Percentiles rank a stretch among this genome's conserved stretches.
Conservation (phyloP, 2,113 vertebrate species). For the Pelodiscus sinensis region DNA sequence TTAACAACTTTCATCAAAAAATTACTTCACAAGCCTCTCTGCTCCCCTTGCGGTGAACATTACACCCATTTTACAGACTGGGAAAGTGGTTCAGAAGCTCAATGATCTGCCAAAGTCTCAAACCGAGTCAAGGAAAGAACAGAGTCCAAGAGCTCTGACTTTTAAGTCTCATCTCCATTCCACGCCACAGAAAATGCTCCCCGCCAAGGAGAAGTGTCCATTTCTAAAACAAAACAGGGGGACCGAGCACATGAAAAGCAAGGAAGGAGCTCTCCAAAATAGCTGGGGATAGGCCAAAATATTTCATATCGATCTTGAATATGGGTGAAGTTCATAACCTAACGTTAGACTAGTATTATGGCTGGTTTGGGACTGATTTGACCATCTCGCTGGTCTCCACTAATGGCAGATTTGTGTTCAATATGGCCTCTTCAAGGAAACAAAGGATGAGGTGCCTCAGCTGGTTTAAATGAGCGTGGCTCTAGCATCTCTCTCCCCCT, state of each 20-base stretch:
- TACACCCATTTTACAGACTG: background rate
- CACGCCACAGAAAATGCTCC: background rate
- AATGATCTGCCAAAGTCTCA: constrained; percentile 35
- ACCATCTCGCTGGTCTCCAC: background rate
- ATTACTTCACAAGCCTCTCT: background rate
- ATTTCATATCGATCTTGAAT: background rate
- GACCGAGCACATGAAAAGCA: background rate
- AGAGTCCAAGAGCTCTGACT: background rate
- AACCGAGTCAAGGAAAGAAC: constrained; percentile 20
- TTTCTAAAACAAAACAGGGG: constrained; percentile 42
- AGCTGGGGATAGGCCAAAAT: background rate
- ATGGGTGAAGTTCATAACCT: background rate
- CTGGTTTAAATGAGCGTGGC: background rate
- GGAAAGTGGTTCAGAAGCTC: background rate
- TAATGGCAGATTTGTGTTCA: background rate
- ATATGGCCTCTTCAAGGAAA: background rate
- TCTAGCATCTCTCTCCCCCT: background rate
- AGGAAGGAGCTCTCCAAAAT: background rate
- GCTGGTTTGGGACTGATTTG: background rate
- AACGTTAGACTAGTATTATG: background rate
- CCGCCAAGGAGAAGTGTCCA: constrained; percentile 36
- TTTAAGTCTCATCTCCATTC: background rate
- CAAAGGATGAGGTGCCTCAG: background rate
- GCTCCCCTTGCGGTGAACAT: rapidly evolving
- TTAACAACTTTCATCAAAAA: background rate